Conservation (phyloP, 2,888 invertebrate genomes). For the Hirtodrosophila duncani region DNA sequence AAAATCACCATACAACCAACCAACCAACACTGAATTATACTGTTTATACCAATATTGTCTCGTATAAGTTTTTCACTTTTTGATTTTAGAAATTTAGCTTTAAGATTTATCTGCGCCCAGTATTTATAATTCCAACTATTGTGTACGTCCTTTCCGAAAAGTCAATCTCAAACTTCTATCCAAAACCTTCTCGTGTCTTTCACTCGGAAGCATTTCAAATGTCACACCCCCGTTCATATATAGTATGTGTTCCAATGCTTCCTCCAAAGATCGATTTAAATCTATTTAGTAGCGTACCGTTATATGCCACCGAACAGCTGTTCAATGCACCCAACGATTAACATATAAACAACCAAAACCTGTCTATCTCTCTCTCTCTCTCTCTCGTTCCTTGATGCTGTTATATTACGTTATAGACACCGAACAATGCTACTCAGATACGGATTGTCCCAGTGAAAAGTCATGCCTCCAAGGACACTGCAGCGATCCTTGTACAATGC, state of each 20-base stretch:
- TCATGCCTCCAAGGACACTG: constrained; percentile 94
- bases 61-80: constrained; percentile 58
- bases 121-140: constrained; percentile 24
- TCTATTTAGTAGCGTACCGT: constrained; percentile 40
- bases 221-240: constrained; percentile 23
- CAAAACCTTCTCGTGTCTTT: constrained; percentile 13
- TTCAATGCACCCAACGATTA: constrained; percentile 68
- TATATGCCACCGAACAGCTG: constrained; percentile 49
- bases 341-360: constrained; percentile 65
- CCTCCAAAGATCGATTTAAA: constrained; percentile 14
- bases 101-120: constrained; percentile 50
- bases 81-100: constrained; percentile 55
- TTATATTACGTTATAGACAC: constrained; percentile 79
- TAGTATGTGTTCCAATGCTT: constrained; percentile 14
- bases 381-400: constrained; percentile 50
- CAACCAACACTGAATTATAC: constrained; percentile 45
- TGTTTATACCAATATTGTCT: constrained; percentile 56
- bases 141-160: constrained; percentile 21
- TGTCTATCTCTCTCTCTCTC: constrained; percentile 74
- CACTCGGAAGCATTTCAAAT: constrained; percentile 13
- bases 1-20: constrained; percentile 30
- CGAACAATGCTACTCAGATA: constrained; percentile 93
- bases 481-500: constrained; percentile 92
- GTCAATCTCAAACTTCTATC: constrained; percentile 14
- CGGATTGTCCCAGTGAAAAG: constrained; percentile 94